phyloP scores from a whole-genome alignment of 2,888 invertebrate genomes.

The Marasmarcha lunaedactyla region DNA sequence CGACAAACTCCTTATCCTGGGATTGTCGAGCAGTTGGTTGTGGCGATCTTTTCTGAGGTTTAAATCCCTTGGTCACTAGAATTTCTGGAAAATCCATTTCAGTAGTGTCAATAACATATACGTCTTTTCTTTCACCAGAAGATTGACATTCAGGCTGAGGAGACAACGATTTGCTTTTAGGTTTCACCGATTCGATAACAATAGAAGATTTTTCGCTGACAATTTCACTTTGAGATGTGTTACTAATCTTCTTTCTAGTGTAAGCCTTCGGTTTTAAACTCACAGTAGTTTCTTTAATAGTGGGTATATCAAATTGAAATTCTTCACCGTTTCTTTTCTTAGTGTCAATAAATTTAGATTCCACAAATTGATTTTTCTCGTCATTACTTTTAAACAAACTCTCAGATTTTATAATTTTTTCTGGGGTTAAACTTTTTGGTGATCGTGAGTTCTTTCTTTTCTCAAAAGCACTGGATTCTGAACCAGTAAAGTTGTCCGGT shows the following conservation, averaged over 20 bases:
- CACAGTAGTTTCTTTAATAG: not conserved
- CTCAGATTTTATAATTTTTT: constrained; percentile 18
- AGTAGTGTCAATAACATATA: constrained; percentile 56
- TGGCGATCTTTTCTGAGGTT: constrained; percentile 44
- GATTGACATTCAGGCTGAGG: constrained; percentile 38
- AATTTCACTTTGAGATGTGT: constrained; percentile 20
- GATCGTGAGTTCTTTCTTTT: constrained; percentile 40
- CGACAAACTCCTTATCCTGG: constrained; percentile 21
- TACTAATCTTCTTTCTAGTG: constrained; percentile 10
- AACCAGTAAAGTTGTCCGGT: constrained; percentile 22
- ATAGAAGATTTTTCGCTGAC: constrained; percentile 8
- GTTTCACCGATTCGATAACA: constrained; percentile 30
- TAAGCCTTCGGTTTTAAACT: not conserved
- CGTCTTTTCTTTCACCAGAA: constrained; percentile 38
- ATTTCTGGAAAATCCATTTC: constrained; percentile 59
- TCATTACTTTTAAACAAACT: not conserved
- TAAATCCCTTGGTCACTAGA: constrained; percentile 48
- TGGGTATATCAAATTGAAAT: constrained; percentile 1
- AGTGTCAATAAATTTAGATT: not conserved
- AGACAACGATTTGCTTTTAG: constrained; percentile 43
- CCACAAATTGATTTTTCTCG: not conserved
- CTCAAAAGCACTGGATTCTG: constrained; percentile 32
- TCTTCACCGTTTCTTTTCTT: constrained; percentile 16
- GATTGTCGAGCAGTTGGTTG: constrained; percentile 27
- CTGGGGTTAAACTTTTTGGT: constrained; percentile 36